Conservation (phyloP, 2,113 vertebrate genomes). For the Stigmatopora argus region DNA sequence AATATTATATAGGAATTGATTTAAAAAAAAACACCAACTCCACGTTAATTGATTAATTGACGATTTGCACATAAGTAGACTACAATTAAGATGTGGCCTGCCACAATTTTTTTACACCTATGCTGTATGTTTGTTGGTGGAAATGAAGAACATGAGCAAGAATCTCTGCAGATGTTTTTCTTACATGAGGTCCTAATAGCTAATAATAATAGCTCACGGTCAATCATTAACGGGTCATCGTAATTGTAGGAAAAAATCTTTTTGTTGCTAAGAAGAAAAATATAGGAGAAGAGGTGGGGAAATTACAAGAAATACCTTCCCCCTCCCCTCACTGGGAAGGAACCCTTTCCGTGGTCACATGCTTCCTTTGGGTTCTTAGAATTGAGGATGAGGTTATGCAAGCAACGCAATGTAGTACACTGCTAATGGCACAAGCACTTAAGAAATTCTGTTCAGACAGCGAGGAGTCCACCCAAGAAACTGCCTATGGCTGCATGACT, state of each 20-base stretch:
- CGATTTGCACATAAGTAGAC: no score
- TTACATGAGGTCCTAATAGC: conserved; percentile 1
- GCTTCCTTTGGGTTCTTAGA: conserved; percentile 27
- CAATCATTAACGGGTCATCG: conserved; percentile 26
- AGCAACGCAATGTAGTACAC: conserved; percentile 38
- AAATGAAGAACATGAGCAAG: not conserved
- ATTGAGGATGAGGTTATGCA: conserved; percentile 37
- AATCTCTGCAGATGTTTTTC: conserved; percentile 22
- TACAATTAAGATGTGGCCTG: no score
- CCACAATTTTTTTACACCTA: conserved; percentile 6
- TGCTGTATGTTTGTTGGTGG: conserved; percentile 3
- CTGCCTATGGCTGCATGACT: conserved; percentile 20
- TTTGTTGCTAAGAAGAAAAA: not conserved
- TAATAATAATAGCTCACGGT: conserved; percentile 14
- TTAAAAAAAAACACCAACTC: no score
- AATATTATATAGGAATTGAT: no score
- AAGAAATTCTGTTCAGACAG: conserved; percentile 32
- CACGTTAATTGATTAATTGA: no score
- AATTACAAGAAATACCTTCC: not conserved
- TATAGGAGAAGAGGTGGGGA: not conserved
- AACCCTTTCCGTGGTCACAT: conserved; percentile 39
- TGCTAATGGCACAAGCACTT: conserved; percentile 53
- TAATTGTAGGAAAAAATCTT: not conserved
- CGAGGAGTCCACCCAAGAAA: conserved; percentile 12
- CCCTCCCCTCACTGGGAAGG: conserved; percentile 26